phyloP scores from a whole-genome alignment of 2,113 vertebrate species.

The Clarias magur region DNA sequence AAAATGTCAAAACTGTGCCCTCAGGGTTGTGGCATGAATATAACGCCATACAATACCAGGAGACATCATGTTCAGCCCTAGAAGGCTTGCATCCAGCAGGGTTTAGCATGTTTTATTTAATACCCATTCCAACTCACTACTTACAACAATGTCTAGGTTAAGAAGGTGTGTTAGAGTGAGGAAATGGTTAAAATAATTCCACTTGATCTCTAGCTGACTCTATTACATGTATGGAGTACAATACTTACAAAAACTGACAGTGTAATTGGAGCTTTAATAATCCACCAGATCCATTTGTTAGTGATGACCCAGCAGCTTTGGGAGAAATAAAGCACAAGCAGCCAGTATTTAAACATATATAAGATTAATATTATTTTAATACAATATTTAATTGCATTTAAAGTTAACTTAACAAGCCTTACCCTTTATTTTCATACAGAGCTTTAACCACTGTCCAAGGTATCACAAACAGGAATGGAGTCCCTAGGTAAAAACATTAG shows the following conservation, averaged over 20 bases:
- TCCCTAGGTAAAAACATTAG: constrained; percentile 69
- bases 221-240: not conserved
- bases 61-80: not conserved
- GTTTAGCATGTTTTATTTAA: not conserved
- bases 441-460: constrained; percentile 84
- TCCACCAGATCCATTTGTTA: constrained; percentile 89
- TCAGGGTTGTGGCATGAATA: too few relatives aligned
- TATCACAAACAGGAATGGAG: constrained; percentile 83
- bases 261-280: constrained; percentile 88
- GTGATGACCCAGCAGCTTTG: constrained; percentile 86
- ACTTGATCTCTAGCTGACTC: not conserved
- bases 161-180: not conserved
- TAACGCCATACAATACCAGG: not conserved
- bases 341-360: not conserved
- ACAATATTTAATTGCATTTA: not conserved
- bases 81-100: not conserved
- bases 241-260: constrained; percentile 84
- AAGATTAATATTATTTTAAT: not conserved
- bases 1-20: too few relatives aligned
- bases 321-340: constrained; percentile 2
- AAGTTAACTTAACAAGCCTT: constrained; percentile 50
- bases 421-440: constrained; percentile 85
- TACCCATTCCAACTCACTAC: not conserved
- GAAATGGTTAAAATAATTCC: not conserved
- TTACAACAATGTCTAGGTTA: not conserved